These are phyloP conservation scores for Himantopus leucocephalus DNA, from an alignment of 2,113 vertebrate species.

Conservation along the genomic window DNA sequence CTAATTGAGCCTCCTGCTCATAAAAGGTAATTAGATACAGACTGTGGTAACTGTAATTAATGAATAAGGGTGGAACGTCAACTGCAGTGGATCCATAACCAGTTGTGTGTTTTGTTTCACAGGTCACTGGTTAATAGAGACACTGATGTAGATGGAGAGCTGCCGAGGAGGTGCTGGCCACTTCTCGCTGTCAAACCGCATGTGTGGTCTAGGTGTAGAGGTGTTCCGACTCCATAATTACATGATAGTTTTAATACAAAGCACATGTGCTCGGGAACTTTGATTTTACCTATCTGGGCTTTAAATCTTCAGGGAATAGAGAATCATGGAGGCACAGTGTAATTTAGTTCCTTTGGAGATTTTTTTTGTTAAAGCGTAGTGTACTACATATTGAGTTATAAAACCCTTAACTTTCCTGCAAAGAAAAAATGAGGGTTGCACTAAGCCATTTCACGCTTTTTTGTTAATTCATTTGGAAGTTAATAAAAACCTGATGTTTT, in stretches of 20 bases:
- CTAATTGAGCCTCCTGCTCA: slow-evolving; percentile 32
- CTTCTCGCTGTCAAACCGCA: accelerated
- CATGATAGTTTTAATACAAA: not conserved
- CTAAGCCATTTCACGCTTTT: not conserved
- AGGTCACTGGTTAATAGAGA: not conserved
- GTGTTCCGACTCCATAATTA: accelerated
- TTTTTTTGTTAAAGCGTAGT: not conserved
- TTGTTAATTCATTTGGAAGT: not conserved
- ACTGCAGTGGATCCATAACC: not conserved
- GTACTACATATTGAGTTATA: not conserved
- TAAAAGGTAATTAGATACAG: slow-evolving; percentile 41
- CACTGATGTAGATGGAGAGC: not conserved
- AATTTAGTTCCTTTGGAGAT: not conserved
- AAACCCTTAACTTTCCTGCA: not conserved
- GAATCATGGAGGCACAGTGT: not conserved
- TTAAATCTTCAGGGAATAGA: not conserved
- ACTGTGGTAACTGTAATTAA: slow-evolving; percentile 14
- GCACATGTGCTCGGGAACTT: not conserved
- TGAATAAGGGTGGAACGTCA: not conserved
- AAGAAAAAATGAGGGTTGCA: not conserved
- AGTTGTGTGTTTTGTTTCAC: not conserved
- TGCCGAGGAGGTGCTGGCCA: not conserved
- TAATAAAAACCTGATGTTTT: not conserved
- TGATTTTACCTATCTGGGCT: not conserved
- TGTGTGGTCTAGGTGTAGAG: not conserved